These are phyloP conservation scores for Alexandromys fortis DNA, from an alignment of 2,113 vertebrate genomes.

Conservation along the genomic window DNA sequence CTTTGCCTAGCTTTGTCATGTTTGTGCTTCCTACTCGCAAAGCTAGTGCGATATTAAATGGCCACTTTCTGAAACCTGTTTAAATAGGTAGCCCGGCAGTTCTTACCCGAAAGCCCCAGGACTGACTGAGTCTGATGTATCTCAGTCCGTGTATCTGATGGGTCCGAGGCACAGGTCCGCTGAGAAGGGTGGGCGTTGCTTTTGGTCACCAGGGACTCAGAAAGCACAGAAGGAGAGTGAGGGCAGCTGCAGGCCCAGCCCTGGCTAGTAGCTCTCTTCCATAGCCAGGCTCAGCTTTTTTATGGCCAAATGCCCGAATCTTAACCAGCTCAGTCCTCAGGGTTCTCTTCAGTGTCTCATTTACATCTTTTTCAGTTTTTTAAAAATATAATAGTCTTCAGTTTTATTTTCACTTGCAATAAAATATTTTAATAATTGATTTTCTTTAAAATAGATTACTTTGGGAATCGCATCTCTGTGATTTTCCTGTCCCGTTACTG, in stretches of 20 bases:
- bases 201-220: not conserved
- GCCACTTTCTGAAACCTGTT: not conserved
- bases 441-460: slow-evolving; percentile 31
- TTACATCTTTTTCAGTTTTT: slow-evolving; percentile 4
- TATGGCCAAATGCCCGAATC: not conserved
- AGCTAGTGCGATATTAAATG: not conserved
- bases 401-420: slow-evolving; percentile 48
- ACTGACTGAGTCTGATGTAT: not conserved
- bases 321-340: not conserved
- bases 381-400: not conserved
- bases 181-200: not conserved
- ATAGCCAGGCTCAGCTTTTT: not conserved
- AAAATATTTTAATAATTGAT: slow-evolving; percentile 9
- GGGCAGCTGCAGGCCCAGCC: not conserved
- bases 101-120: not conserved
- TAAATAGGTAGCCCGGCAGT: slow-evolving; percentile 13
- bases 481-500: slow-evolving; percentile 36
- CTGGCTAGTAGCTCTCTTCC: too few relatives aligned
- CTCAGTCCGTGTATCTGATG: not conserved
- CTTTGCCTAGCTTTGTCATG: not conserved
- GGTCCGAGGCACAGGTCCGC: not conserved
- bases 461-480: not conserved
- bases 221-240: not conserved
- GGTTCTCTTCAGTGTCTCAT: not conserved
- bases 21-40: not conserved